phyloP scores from a whole-genome alignment of 2,888 invertebrate species.

The Sesia apiformis region DNA sequence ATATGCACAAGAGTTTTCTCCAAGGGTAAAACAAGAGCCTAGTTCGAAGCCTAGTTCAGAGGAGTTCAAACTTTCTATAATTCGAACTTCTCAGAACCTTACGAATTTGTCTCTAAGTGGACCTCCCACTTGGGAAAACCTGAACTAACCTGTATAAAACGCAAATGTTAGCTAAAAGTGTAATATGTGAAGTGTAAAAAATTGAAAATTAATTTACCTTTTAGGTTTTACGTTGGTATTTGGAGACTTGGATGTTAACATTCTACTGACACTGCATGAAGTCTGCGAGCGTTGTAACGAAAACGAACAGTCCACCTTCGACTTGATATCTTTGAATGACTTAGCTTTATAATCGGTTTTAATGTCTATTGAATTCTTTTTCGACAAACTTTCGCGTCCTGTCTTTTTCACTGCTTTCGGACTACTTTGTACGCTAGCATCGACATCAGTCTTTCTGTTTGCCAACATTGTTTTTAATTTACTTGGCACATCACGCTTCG shows the following conservation, averaged over 20 bases:
- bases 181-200: no score
- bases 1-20: no score
- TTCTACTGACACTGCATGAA: conserved; percentile 61
- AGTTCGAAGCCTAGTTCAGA: no score
- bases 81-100: no score
- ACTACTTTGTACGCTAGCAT: conserved; percentile 73
- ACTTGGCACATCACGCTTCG: conserved; percentile 83
- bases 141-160: no score
- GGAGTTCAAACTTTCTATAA: no score
- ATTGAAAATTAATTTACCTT: conserved; percentile 34
- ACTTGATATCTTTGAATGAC: conserved; percentile 90
- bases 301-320: conserved; percentile 80
- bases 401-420: conserved; percentile 74
- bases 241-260: conserved; percentile 60
- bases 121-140: no score
- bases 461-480: conserved; percentile 83
- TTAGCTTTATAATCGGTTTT: conserved; percentile 82
- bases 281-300: conserved; percentile 66
- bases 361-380: conserved; percentile 79
- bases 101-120: no score
- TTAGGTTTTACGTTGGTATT: conserved; percentile 61
- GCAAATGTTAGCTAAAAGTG: no score
- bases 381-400: conserved; percentile 79
- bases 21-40: no score
- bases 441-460: conserved; percentile 69